Base-by-base conservation (phyloP, 2,888 invertebrate genomes). In the Stenichneumon culpator region DNA sequence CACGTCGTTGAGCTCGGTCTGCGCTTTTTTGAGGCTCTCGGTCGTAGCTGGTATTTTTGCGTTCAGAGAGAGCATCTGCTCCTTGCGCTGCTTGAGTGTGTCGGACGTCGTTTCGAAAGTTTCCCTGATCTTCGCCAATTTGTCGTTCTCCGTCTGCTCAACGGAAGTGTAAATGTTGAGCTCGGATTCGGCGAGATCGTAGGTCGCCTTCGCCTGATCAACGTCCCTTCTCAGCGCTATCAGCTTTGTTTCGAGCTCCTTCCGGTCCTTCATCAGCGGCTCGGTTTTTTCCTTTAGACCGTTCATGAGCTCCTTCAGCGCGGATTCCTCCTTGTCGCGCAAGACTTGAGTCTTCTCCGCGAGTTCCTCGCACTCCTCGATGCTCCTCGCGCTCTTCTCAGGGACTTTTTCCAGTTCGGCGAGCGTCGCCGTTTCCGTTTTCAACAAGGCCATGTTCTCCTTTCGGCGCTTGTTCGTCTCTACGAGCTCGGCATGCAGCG, bases 381-480 rank as follows among this genome's bases (percentile, higher is more conserved):
- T 97, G 90, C 97, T 97, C 84, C 95, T 95, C 82, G 94, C 94
- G 93, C 97, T 97, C 91, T 97, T 97, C 47, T 96, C 96, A 0
- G 98, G 98, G 6, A 96, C 93, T 83, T 94, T 95, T 86, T 95
- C 93, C 22, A 97, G 92, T 68, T 96, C 96, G 65, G 95, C 96
- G 1, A 98, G 94, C 92, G 97, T 96, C n/a, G 94, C 94, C 88
- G 95, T 95, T 92, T 97, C 96, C 9, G 86, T 89, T 86, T 95
- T 96, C 1, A 97, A 93, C 19, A 96, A 95, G 69, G 96, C 95
- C 84, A 96, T 96, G 39, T 97, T 95, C 90, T 97, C 97, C 92
- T 97, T 98, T 86, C 96, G 95, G 87, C 97, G 96, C 88, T 96
- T 97, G 89, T 97, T 97, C 0, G 95, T 95, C 87, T 96, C 96